Evolutionary conservation across 1,140 invertebrate genomes (phyloP), one percentile per base, ranked within the genome.

Genomic region (Anadara kagoshimensis): DNA sequence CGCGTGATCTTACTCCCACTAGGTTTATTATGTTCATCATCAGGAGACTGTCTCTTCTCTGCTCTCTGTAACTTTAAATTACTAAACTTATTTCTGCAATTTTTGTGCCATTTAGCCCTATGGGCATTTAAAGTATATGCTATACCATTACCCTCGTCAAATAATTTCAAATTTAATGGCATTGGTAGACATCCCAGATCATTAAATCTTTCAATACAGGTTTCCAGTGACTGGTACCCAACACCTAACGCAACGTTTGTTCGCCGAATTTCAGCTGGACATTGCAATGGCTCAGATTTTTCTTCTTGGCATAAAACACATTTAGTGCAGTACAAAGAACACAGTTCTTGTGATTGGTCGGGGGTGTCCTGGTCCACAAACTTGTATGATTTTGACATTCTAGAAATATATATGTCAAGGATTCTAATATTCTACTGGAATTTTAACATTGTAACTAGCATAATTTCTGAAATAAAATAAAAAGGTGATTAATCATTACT

Each of bases 101-200:
- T 16, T 49, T 12, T 49, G n/a, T 49, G 47, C 14, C 14, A 49
- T 49, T 49, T 49, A n/a, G 47, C 47, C 14, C n/a, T 49, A n/a
- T 49, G 14, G 14, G 14, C n/a, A 14, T 2, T n/a, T 49, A 49
- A 49, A 14, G 2, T 49, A n/a, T 49, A 16, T 49, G 47, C 47
- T 49, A 49, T 49, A 49, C 47, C 47, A 49, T n/a, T 49, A 16
- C 47, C 47, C 14, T 49, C 47, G n/a, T 49, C 47, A 49, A 49
- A n/a, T 16, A 49, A 16, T 49, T 14, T 49, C 47, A 49, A 49
- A n/a, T 49, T 49, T 14, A 49, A 16, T 49, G 47, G n/a, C 14
- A 16, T n/a, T n/a, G 47, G 47, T 49, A 49, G 4, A 49, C 47
- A 49, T 16, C 47, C 11, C n/a, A 49, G 14, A 16, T 49, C 47